phyloP scores from a whole-genome alignment of 2,888 invertebrate species.

The Clistopyga incitator region DNA sequence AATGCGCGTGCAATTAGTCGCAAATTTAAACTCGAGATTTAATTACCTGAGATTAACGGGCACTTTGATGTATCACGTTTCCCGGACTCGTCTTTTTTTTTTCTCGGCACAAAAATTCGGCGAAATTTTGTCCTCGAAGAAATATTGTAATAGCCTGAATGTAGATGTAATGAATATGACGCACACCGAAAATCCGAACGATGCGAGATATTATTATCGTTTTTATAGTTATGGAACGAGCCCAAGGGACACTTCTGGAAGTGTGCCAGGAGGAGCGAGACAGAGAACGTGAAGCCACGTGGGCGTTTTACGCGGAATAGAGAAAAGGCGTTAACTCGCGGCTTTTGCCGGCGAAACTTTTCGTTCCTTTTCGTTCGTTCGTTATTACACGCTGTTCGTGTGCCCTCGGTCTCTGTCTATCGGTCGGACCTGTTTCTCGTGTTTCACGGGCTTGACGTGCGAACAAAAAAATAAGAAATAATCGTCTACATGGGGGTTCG shows the following conservation, averaged over 20 bases:
- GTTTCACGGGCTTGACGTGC: constrained; percentile 51
- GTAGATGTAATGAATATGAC: constrained; percentile 51
- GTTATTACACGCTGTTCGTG: constrained; percentile 51
- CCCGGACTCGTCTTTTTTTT: background rate
- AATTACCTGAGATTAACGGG: background rate
- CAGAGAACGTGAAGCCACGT: constrained; percentile 68
- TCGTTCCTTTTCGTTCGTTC: constrained; percentile 54
- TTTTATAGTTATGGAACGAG: constrained; percentile 59
- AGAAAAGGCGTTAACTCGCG: constrained; percentile 73
- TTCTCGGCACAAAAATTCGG: background rate
- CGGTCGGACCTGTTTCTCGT: constrained; percentile 34
- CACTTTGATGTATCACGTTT: background rate
- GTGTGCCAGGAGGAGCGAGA: constrained; percentile 57
- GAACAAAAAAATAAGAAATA: constrained; percentile 53
- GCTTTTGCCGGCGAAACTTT: constrained; percentile 23
- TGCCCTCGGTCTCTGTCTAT: constrained; percentile 36
- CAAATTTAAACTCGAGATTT: background rate
- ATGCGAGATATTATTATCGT: constrained; percentile 65
- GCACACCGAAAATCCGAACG: constrained; percentile 34
- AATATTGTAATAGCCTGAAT: constrained; percentile 31
- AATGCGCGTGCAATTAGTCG: no score
- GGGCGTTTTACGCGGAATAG: constrained; percentile 76
- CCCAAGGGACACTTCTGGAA: constrained; percentile 58
- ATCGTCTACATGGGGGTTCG: constrained; percentile 27
- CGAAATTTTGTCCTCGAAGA: background rate